phyloP scores from a whole-genome alignment of 2,888 invertebrate species.

The Schrankia costaestrigalis region DNA sequence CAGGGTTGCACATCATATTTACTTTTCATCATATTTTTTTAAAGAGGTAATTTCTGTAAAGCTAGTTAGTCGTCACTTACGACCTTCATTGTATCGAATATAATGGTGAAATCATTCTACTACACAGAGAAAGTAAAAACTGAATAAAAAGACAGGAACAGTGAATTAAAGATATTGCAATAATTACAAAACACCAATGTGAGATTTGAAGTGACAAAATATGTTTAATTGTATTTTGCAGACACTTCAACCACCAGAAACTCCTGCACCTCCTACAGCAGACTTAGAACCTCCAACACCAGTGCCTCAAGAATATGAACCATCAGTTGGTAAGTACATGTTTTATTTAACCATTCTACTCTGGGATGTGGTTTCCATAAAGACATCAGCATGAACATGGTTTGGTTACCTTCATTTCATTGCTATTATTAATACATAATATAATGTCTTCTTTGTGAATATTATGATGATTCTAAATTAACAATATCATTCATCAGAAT shows the following conservation, averaged over 20 bases:
- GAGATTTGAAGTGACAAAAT: not conserved
- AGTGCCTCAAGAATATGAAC: constrained; percentile 73
- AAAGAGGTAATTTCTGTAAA: too few relatives aligned
- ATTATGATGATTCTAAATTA: too few relatives aligned
- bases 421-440: too few relatives aligned
- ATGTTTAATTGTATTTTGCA: constrained; percentile 15
- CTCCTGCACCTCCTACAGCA: constrained; percentile 51
- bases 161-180: not conserved
- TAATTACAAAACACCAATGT: not conserved
- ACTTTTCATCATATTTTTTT: too few relatives aligned
- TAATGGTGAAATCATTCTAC: too few relatives aligned
- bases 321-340: constrained; percentile 65
- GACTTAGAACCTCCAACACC: constrained; percentile 75
- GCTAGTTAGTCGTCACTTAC: too few relatives aligned
- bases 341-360: not conserved
- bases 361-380: constrained; percentile 20
- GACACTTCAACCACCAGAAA: constrained; percentile 57
- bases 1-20: too few relatives aligned
- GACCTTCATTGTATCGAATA: too few relatives aligned
- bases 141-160: too few relatives aligned
- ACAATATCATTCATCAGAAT: too few relatives aligned
- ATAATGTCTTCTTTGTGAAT: too few relatives aligned
- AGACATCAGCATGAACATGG: constrained; percentile 13
- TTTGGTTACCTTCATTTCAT: constrained; percentile 21
- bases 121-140: too few relatives aligned